These are phyloP conservation scores for Channa maculata DNA, from an alignment of 2,113 vertebrate species.

Conservation along the genomic window DNA sequence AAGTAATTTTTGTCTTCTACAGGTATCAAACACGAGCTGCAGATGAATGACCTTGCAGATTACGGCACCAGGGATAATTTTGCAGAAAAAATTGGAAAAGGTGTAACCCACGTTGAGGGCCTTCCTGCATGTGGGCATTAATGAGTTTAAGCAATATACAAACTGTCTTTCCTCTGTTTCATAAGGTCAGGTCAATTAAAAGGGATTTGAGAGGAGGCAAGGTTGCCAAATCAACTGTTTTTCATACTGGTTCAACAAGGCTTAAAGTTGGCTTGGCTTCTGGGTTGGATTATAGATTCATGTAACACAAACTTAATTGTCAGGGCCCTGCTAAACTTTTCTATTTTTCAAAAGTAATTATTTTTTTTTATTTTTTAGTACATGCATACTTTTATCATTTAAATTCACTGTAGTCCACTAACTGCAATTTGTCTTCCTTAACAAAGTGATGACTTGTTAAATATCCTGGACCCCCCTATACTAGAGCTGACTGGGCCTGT, in stretches of 20 bases:
- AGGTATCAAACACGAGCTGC: constrained; percentile 85
- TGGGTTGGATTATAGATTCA: constrained; percentile 7
- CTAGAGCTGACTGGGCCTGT: neutral
- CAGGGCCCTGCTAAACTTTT: neutral
- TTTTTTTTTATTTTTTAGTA: neutral
- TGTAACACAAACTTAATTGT: neutral
- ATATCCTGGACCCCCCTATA: neutral
- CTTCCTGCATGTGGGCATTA: neutral
- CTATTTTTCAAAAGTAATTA: neutral
- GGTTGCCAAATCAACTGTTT: neutral
- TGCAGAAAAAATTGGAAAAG: constrained; percentile 75
- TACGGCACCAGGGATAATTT: constrained; percentile 65
- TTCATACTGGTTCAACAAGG: neutral
- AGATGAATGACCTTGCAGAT: constrained; percentile 82
- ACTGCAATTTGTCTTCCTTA: neutral
- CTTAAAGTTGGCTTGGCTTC: constrained; percentile 18
- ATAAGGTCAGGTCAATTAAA: neutral
- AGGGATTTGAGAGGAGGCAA: constrained; percentile 2
- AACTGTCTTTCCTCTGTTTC: neutral
- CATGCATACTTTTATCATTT: neutral
- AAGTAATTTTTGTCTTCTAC: constrained; percentile 35
- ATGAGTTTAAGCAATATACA: neutral
- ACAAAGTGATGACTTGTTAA: neutral
- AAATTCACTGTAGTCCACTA: neutral
- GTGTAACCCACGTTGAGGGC: constrained; percentile 40